A percentile compares a stretch with the other conserved stretches of the same genome.
phyloP scores from a whole-genome alignment of 2,888 invertebrate species.

The Dyspetes luteomarginatus region DNA sequence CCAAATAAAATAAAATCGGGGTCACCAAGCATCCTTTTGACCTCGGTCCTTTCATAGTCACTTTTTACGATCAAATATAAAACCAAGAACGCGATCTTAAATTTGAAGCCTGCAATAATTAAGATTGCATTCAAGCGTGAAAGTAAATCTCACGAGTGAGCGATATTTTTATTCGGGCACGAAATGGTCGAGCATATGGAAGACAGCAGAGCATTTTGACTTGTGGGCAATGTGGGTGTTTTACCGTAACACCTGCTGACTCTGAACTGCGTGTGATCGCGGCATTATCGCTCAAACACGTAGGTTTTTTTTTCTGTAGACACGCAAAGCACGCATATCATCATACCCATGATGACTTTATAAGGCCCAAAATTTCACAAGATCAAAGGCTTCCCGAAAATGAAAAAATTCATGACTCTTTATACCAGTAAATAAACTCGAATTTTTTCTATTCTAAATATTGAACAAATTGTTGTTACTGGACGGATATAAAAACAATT shows the following conservation, averaged over 20 bases:
- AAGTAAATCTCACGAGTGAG: slow-evolving; percentile 54
- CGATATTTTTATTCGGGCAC: slow-evolving; percentile 41
- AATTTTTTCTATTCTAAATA: too few species aligned
- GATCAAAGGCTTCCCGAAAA: background rate
- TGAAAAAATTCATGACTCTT: too few species aligned
- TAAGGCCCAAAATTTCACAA: background rate
- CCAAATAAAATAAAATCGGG: too few species aligned
- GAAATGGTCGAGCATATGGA: slow-evolving; percentile 51
- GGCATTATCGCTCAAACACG: slow-evolving; percentile 64
- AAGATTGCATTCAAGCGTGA: slow-evolving; percentile 73
- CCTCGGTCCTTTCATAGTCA: too few species aligned
- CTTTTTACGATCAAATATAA: slow-evolving; percentile 72
- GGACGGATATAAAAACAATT: too few species aligned
- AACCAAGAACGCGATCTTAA: too few species aligned
- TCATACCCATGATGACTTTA: slow-evolving; percentile 29
- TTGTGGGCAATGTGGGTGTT: slow-evolving; percentile 67
- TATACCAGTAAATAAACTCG: too few species aligned
- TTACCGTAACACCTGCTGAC: slow-evolving; percentile 75
- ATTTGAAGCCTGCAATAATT: slow-evolving; percentile 76
- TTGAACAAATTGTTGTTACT: too few species aligned
- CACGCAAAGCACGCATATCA: slow-evolving; percentile 72
- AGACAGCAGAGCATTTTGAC: slow-evolving; percentile 24
- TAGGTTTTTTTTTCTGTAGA: slow-evolving; percentile 62
- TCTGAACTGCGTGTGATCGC: slow-evolving; percentile 76
- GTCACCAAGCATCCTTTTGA: too few species aligned